These are phyloP conservation scores for Fragum whitleyi DNA, from an alignment of 2,888 invertebrate genomes.

Conservation along the genomic window DNA sequence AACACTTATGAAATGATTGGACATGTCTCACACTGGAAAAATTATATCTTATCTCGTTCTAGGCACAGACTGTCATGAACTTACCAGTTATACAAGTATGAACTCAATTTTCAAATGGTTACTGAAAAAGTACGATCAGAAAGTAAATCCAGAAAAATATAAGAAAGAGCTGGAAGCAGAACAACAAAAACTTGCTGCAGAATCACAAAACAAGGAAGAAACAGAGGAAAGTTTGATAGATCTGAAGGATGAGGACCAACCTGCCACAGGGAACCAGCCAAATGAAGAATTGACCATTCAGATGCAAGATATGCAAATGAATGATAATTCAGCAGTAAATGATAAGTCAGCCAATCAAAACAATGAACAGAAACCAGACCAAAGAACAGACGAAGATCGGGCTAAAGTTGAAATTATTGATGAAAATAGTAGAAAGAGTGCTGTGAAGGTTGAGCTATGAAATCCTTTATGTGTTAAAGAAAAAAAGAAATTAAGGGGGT, in stretches of 20 bases:
- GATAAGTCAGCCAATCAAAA: not conserved
- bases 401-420: not conserved
- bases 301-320: not conserved
- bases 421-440: not conserved
- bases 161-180: slow-evolving; percentile 14
- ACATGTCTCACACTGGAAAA: too few species aligned
- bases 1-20: too few species aligned
- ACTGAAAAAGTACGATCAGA: slow-evolving; percentile 53
- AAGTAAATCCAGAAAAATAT: slow-evolving; percentile 34
- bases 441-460: not conserved
- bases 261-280: not conserved
- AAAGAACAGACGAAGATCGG: not conserved
- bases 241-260: not conserved
- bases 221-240: not conserved
- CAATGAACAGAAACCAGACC: not conserved
- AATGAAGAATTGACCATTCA: slow-evolving; percentile 6
- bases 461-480: too few species aligned
- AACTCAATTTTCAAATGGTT: slow-evolving; percentile 89
- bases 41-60: too few species aligned
- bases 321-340: not conserved
- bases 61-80: slow-evolving; percentile 87
- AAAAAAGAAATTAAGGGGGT: too few species aligned
- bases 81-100: slow-evolving; percentile 89
- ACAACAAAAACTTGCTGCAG: not conserved
- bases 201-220: not conserved